These are phyloP conservation scores for Pseudopipra pipra DNA, from an alignment of 2,113 vertebrate genomes.

Conservation along the genomic window DNA sequence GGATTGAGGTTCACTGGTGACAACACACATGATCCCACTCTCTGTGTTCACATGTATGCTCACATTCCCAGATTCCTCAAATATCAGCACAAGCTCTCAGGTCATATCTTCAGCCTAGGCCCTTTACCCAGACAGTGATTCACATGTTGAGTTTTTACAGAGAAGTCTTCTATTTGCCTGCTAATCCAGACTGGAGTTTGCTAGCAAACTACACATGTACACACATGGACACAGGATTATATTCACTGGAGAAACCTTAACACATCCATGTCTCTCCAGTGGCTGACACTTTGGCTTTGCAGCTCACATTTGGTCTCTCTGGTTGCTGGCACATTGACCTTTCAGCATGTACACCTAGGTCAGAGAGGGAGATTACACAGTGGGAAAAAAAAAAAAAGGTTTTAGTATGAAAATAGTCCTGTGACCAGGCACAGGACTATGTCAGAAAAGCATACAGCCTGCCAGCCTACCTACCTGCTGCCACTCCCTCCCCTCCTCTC, in stretches of 20 bases:
- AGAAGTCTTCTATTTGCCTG: neutral
- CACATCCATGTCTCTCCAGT: neutral
- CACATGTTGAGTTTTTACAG: neutral
- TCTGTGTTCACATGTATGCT: neutral
- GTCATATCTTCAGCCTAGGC: neutral
- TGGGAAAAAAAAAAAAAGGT: neutral
- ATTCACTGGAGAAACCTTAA: neutral
- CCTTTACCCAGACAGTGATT: neutral
- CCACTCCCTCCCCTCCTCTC: neutral
- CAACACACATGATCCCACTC: neutral
- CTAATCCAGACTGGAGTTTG: neutral
- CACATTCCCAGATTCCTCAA: neutral
- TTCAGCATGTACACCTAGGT: neutral
- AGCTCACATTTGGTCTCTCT: neutral
- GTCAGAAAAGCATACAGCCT: fast-evolving
- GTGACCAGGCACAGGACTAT: neutral
- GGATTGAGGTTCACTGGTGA: neutral
- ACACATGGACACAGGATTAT: neutral
- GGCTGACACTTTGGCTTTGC: neutral
- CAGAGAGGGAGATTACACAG: neutral
- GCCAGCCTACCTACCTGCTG: neutral
- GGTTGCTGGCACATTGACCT: neutral
- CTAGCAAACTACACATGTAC: neutral
- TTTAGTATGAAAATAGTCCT: neutral
- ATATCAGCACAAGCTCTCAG: neutral